Evolutionary conservation across 2,113 vertebrate genomes (phyloP).

Genomic region (Hippotragus niger): DNA sequence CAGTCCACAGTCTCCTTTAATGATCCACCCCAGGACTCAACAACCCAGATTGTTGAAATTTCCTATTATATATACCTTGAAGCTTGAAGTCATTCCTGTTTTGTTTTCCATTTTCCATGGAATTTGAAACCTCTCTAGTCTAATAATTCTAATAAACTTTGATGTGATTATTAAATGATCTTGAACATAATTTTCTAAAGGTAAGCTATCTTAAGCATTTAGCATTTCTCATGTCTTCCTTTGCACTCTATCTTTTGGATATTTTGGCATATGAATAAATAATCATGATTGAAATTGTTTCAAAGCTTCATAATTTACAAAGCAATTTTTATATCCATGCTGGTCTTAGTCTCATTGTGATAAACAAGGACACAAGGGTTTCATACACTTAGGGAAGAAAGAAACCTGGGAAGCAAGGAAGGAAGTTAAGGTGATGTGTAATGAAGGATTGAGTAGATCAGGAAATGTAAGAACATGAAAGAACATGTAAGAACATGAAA

Average conservation of each 20-base stretch:
- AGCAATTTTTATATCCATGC: neutral
- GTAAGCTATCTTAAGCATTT: neutral
- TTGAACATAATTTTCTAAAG: neutral
- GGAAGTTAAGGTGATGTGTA: neutral
- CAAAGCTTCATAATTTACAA: neutral
- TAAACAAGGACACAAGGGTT: neutral
- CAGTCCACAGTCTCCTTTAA: neutral
- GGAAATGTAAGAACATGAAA: neutral
- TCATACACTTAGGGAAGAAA: neutral
- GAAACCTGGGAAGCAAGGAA: neutral
- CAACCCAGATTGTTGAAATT: neutral
- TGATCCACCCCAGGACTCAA: neutral
- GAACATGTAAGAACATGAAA: neutral
- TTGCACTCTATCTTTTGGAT: neutral
- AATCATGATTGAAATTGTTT: neutral
- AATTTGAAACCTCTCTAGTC: neutral
- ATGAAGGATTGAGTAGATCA: neutral
- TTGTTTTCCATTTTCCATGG: neutral
- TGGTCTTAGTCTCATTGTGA: neutral
- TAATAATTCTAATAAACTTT: neutral
- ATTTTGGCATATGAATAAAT: neutral
- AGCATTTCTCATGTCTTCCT: neutral
- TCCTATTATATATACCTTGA: neutral
- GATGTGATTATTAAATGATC: neutral
- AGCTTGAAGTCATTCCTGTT: neutral